Base-by-base conservation (phyloP, 2,888 invertebrate species). In the Luperina testacea region DNA sequence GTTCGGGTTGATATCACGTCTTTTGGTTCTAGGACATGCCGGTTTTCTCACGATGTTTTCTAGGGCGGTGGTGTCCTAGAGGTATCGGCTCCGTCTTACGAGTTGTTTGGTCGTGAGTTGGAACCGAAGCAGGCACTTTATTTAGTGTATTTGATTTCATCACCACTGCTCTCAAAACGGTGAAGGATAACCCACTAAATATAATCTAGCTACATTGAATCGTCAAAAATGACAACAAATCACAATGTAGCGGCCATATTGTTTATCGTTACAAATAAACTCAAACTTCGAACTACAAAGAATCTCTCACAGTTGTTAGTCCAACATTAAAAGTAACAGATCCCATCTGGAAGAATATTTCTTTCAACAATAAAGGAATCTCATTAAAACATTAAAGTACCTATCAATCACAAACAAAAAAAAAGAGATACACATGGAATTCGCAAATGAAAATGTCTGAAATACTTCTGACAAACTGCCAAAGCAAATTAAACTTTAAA, bases 311-410 rank as follows among this genome's bases (percentile, higher is more conserved):
- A 75, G 38, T 68, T 77, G 42, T 85, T 72, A 45, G 38, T 32
- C 15, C 51, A 70, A 61, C 53, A 72, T 77, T 53, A 77, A 78
- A 88, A 71, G 68, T 74, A 76, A 73, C 53, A 57, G 27, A 48
- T 67, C 79, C 71, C 86, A 85, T 82, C 48, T 77, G 82, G 82
- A 59, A 42, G 5, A 72, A 77, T 32, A 72, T 77, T 73, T 78
- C 78, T 78, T 78, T 80, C 57, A 79, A 75, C 61, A 78, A 65
- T 65, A 71, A n/a, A 57, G 77, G 77, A 83, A 87, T 89, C 84
- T 87, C 84, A 82, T 89, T 81, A 87, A 81, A 88, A 85, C 85
- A 82, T 78, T 72, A 71, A 83, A 87, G 80, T 75, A 76, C 77
- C 79, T 72, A 89, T 89, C 85, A 87, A 88, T 88, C 89, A 83